phyloP scores from a whole-genome alignment of 2,113 vertebrate species.

The Sinocyclocheilus anshuiensis region DNA sequence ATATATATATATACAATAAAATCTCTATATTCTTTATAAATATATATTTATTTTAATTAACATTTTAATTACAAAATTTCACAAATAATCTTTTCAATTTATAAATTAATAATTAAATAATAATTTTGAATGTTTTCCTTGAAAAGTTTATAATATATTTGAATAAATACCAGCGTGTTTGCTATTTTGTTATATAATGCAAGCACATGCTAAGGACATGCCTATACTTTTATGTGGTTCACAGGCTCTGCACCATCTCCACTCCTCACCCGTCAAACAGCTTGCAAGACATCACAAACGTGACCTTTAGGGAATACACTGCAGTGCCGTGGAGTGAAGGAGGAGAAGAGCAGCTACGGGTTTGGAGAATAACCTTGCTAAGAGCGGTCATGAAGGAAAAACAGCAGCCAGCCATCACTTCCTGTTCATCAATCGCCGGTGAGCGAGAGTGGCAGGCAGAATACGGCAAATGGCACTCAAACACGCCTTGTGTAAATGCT shows the following conservation, averaged over 20 bases:
- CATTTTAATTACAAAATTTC: no score
- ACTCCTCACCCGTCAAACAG: neutral
- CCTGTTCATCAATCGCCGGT: constrained; percentile 52
- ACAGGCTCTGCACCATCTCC: no score
- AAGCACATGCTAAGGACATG: neutral
- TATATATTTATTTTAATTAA: no score
- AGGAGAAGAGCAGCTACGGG: constrained; percentile 22
- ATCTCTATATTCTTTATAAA: no score
- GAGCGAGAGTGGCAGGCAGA: constrained; percentile 28
- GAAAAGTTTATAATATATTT: neutral
- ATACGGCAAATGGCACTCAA: constrained; percentile 39
- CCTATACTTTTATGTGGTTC: neutral
- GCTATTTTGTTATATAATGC: neutral
- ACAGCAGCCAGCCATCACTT: constrained; percentile 58
- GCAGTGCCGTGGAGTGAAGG: neutral
- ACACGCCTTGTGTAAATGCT: constrained; percentile 4
- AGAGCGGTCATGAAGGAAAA: neutral
- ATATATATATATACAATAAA: neutral
- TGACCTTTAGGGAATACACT: neutral
- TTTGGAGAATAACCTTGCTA: constrained; percentile 25
- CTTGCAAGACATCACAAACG: neutral
- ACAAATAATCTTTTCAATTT: no score
- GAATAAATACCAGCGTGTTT: neutral
- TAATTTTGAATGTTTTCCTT: neutral
- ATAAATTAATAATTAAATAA: no score